Conservation (phyloP, 2,888 invertebrate species). For the Terebella lapidaria region DNA sequence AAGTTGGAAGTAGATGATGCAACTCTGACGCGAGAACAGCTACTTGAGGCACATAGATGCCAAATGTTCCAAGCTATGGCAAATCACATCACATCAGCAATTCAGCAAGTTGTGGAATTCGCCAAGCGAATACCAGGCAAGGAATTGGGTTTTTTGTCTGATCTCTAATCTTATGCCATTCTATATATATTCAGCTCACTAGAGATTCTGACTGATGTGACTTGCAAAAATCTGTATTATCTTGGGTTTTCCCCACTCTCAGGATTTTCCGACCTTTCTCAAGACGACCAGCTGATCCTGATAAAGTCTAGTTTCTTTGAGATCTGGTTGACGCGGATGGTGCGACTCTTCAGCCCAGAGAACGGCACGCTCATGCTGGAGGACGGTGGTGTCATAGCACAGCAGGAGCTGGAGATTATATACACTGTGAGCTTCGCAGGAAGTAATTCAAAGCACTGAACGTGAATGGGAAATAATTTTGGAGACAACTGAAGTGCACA, state of each 20-base stretch:
- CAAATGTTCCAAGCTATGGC: constrained; percentile 84
- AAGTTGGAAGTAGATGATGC: not conserved
- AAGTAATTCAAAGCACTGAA: too few relatives aligned
- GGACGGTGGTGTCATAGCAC: constrained; percentile 79
- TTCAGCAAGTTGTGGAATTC: constrained; percentile 92
- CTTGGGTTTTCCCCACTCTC: too few relatives aligned
- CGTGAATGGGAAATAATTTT: too few relatives aligned
- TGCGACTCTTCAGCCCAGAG: constrained; percentile 69
- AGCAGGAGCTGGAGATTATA: constrained; percentile 70
- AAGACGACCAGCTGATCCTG: constrained; percentile 93
- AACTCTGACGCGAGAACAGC: not conserved
- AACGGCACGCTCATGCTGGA: constrained; percentile 72
- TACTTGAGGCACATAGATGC: constrained; percentile 10
- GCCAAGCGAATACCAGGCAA: constrained; percentile 84
- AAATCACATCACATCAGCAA: constrained; percentile 77
- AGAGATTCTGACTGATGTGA: too few relatives aligned
- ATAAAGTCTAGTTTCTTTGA: constrained; percentile 96
- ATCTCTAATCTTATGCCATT: not conserved
- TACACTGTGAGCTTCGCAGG: constrained; percentile 25
- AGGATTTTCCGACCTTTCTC: constrained; percentile 80
- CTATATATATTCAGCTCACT: too few relatives aligned
- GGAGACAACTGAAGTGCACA: too few relatives aligned
- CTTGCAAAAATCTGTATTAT: too few relatives aligned
- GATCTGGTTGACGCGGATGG: constrained; percentile 84
- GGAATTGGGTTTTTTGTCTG: too few relatives aligned